Evolutionary conservation across 2,113 vertebrate genomes (phyloP).

Genomic region (Hyperopisus bebe): DNA sequence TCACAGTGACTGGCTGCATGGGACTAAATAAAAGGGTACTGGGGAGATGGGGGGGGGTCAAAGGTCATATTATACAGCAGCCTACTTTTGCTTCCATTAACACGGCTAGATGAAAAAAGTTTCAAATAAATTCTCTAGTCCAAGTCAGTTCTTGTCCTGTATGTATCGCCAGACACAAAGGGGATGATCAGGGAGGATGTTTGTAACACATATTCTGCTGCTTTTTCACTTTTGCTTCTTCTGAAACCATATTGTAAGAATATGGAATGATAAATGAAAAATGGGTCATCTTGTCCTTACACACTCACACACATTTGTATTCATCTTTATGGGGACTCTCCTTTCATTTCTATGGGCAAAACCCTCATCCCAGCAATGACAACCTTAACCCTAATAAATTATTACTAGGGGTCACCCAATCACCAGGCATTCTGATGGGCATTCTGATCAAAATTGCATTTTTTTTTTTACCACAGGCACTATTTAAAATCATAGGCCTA

Average conservation of each 20-base stretch:
- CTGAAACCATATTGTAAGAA: too few species aligned
- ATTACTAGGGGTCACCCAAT: too few species aligned
- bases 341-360: not conserved
- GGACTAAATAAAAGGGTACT: not conserved
- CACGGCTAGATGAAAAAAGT: not conserved
- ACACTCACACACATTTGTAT: not conserved
- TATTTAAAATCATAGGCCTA: too few species aligned
- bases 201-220: not conserved
- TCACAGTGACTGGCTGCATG: not conserved
- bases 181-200: not conserved
- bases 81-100: not conserved
- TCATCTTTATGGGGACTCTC: not conserved
- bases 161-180: not conserved
- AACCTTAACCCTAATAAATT: not conserved
- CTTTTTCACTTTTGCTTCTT: not conserved
- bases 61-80: not conserved
- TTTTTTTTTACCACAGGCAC: too few species aligned
- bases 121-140: not conserved
- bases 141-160: not conserved
- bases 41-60: not conserved
- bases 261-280: not conserved
- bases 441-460: too few species aligned
- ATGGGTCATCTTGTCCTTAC: not conserved
- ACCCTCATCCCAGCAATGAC: not conserved
- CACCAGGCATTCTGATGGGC: too few species aligned